Base-by-base conservation (phyloP, 2,113 vertebrate species). In the Gymnorhina tibicen region DNA sequence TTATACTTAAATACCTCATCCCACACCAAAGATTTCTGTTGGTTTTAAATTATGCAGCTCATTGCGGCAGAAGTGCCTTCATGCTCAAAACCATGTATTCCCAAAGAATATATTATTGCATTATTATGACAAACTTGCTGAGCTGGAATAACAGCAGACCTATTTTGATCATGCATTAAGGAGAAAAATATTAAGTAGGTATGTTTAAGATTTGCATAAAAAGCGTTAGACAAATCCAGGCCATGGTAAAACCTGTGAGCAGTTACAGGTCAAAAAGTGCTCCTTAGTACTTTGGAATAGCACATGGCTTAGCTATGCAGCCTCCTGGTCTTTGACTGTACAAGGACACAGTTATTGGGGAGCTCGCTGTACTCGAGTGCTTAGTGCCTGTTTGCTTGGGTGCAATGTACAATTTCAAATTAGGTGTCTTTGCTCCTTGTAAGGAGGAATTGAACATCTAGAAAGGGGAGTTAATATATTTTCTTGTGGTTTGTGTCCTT, bases 121-220 rank as follows among this genome's bases (percentile, higher is more conserved):
- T 77, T 87, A 91, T 33, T 83, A 58, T 37, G 46, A 32, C 37
- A 32, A 32, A 92, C 79, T 70, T 7, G 7, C 72, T 80, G 75
- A 74, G 79, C 85, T 90, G 70, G 75, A 95, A 55, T 88, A 76
- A 66, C 79, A 77, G 53, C 70, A 83, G 82, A 66, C 14, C 16
- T 79, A 49, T 90, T 95, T 87, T 83, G 73, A 78, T 85, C 5
- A 2, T 80, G 42, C 21, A n/a, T 55, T 69, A 70, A 55, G 26
- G 49, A 88, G 60, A 35, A 75, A 83, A 76, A 23, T 10, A 53
- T 46, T 85, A 69, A 95, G 42, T 44, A 60, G 35, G 3, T 44
- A 10, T 62, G 46, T 53, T 52, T 88, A 66, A 60, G 21, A 82
- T 89, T 62, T 76, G 42, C 11, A 2, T 87, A 49, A 56, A 72